Base-by-base conservation (phyloP, 2,113 vertebrate species). In the Okapia johnstoni region DNA sequence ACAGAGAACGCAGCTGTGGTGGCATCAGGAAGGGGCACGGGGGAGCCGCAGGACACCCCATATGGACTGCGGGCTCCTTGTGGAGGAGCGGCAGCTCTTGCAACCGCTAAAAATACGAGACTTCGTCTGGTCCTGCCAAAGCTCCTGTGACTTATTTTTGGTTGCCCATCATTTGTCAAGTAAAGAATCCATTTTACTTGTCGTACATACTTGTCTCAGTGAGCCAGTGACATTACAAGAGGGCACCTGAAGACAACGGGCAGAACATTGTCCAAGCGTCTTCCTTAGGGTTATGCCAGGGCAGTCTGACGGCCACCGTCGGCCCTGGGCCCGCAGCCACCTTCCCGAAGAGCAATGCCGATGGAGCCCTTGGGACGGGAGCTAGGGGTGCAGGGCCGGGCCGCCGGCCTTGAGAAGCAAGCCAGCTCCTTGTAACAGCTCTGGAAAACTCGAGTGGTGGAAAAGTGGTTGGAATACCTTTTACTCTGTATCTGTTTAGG, bases 1-100 rank as follows among this genome's bases (percentile, higher is more conserved):
- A 15, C 13, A 5, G 52, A 4, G 15, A 1, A 12, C 2, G 3
- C 36, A 10, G 54, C 13, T n/a, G 26, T 2, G 10, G 3, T 19
- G n/a, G n/a, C 13, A 12, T n/a, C 2, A 2, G 25, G 60, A 17
- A n/a, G 1, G 10, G 81, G 4, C 1, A 0, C 0, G 4, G 6
- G 14, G 30, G 73, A 26, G 55, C 12, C 7, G 2, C 43, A 79
- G 46, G 43, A 7, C 73, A 15, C 36, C 3, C 12, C 70, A 0
- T 0, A 0, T 15, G 70, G 40, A 26, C 70, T 12, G 3, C 2
- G 21, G 36, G 36, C 70, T 25, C 21, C 36, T 25, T 11, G 0
- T 0, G 36, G 70, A 76, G 40, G 40, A 4, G 36, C 6, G 0
- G 19, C 21, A 26, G 70, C 70, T 26, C 70, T 6, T 1, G 36